phyloP scores from a whole-genome alignment of 2,113 vertebrate genomes.

The Phalacrocorax carbo region DNA sequence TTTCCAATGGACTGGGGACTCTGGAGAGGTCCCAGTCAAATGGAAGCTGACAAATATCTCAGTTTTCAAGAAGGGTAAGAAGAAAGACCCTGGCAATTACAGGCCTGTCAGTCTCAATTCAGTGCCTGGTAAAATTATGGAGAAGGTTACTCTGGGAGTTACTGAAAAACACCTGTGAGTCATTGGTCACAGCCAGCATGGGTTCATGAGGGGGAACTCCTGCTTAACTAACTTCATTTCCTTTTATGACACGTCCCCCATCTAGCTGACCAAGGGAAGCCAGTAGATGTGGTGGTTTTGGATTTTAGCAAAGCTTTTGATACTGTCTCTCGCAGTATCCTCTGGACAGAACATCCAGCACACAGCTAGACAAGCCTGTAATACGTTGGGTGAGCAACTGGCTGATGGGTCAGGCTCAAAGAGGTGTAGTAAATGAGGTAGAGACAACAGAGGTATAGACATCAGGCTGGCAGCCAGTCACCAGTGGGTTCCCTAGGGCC shows the following conservation, averaged over 20 bases:
- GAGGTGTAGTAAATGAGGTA: not conserved
- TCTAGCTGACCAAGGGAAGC: not conserved
- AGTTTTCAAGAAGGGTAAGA: not conserved
- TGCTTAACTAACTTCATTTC: not conserved
- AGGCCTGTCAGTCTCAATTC: not conserved
- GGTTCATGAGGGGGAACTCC: not conserved
- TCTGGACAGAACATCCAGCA: not conserved
- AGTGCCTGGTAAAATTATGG: not conserved
- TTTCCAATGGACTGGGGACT: not conserved
- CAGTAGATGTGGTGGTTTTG: not conserved
- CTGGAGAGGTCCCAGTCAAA: not conserved
- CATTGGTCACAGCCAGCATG: not conserved
- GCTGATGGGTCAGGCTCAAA: accelerated
- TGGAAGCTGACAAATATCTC: not conserved
- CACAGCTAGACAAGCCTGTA: not conserved
- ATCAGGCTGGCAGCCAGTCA: not conserved
- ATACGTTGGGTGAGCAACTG: not conserved
- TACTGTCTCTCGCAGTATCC: not conserved
- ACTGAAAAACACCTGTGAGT: not conserved
- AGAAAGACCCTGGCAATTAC: not conserved
- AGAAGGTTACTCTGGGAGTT: not conserved
- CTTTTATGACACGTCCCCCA: not conserved
- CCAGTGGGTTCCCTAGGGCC: not conserved
- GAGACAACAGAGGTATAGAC: too few species aligned
- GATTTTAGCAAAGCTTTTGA: not conserved